Evolutionary conservation across 2,888 invertebrate species (phyloP).

Genomic region (Argynnis bischoffii): DNA sequence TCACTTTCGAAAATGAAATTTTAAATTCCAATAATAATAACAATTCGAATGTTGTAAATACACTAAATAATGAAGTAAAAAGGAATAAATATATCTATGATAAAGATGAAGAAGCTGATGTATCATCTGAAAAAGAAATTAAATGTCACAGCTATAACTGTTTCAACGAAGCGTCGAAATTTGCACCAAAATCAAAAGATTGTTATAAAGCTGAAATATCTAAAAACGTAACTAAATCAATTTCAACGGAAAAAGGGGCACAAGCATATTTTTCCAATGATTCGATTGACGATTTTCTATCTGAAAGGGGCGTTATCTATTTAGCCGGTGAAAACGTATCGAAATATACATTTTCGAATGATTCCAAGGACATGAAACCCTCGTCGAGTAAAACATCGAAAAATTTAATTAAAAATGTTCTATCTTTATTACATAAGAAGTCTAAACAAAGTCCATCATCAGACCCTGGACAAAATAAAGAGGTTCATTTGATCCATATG

Average conservation of each 20-base stretch:
- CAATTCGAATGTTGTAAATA: constrained; percentile 10
- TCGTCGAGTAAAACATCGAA: constrained; percentile 66
- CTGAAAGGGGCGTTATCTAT: constrained; percentile 59
- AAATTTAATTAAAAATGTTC: constrained; percentile 57
- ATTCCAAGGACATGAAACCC: constrained; percentile 47
- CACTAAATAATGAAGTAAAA: constrained; percentile 27
- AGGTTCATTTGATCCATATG: constrained; percentile 61
- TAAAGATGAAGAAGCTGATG: constrained; percentile 36
- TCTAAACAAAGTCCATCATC: constrained; percentile 56
- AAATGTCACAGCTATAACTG: constrained; percentile 57
- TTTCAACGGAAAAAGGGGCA: constrained; percentile 59
- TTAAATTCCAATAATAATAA: constrained; percentile 23
- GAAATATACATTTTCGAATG: constrained; percentile 55
- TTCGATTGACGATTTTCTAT: constrained; percentile 67
- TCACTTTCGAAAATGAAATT: constrained; percentile 51
- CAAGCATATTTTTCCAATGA: constrained; percentile 68
- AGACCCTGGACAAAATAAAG: constrained; percentile 57
- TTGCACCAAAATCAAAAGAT: constrained; percentile 35
- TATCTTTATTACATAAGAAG: constrained; percentile 54
- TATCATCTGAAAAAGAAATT: constrained; percentile 61
- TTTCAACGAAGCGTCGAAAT: constrained; percentile 38
- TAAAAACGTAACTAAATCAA: constrained; percentile 42
- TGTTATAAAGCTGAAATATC: constrained; percentile 36
- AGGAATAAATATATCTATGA: constrained; percentile 19
- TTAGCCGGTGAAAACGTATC: constrained; percentile 57